Base-by-base conservation (phyloP, 2,797 vertebrate genomes). In the Schizopygopsis malacanthus region DNA sequence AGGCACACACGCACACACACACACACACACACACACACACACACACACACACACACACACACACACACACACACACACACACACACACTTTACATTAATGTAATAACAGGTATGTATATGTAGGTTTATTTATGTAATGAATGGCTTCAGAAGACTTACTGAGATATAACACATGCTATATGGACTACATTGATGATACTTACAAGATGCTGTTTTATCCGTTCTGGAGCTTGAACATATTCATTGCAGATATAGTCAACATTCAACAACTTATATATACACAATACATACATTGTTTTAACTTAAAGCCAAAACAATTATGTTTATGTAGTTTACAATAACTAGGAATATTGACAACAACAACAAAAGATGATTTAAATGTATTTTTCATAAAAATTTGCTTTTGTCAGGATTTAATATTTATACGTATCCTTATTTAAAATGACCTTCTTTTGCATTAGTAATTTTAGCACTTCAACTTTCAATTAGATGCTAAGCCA, bases 81-180 rank as follows among this genome's bases (percentile, higher is more conserved):
- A 45, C 10, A 12, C 9, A 54, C 18, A 1, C 52, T 9, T 56
- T 10, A 56, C 7, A 1, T 56, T 56, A 22, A 22, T 22, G 54
- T 56, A 22, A 56, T 56, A 56, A 56, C 54, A 22, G 12, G 10
- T 25, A 5, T 25, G n/a, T 5, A 25, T 22, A 22, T n/a, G 3
- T 59, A 22, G n/a, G 20, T 4, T 59, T 22, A 22, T 22, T 9
- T 59, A 22, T 59, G 54, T 59, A n/a, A 22, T 10, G 22, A 70
- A 70, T 22, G 39, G 39, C 10, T 71, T 84, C 76, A 43, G 70
- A 84, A 76, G 77, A 87, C 59, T 54, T 15, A 73, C 4, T 54
- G 70, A 56, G 61, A 84, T 87, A 47, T 50, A 76, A 50, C 37
- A n/a, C 67, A 56, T 41, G 54, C 37, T 75, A 59, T 67, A n/a